Evolutionary conservation across 2,113 vertebrate species (phyloP), one percentile per base, ranked within the genome.

Genomic region (Dasypus novemcinctus): DNA sequence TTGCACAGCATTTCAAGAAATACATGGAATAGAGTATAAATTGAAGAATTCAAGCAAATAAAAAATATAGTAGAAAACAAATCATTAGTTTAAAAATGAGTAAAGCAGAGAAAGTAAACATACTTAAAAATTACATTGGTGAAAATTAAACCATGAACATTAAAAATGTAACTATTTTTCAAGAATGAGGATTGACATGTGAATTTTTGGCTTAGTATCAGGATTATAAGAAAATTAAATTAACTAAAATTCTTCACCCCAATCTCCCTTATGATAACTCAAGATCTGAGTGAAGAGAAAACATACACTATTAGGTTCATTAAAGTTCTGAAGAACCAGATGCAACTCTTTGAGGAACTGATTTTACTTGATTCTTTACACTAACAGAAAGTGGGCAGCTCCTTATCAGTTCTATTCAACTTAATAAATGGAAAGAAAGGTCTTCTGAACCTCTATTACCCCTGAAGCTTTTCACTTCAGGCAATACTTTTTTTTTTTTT

Each of bases 401-500:
- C 64, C 41, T 92, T 96, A 75, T 88, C 82, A 81, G 68, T 74
- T 89, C 71, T 74, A 69, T 82, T 95, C 72, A 94, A 85, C 36
- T 33, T 89, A 82, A 82, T 83, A 94, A 95, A 63, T 59, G 57
- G 75, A 92, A 61, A 90, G 38, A 94, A 95, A 85, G 7, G 4
- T 17, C 27, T 75, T 38, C 27, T 82, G 63, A 92, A 52, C 14
- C 38, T 94, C 54, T 72, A 82, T 93, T 88, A 64, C 64, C 12
- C 57, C 29, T 36, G 89, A 91, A 86, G 33, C 21, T 79, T 90
- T 88, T 92, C 36, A 84, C 41, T 91, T 66, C 49, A 89, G 46
- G 68, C 33, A 88, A 64, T 23, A 29, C 52, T n/a, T 36, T 71
- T 46, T 23, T 66, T 43, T 72, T 87, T 81, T 18, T 59, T 54